These are phyloP conservation scores for Ormyrus nitidulus DNA, from an alignment of 2,888 invertebrate genomes.

Conservation along the genomic window DNA sequence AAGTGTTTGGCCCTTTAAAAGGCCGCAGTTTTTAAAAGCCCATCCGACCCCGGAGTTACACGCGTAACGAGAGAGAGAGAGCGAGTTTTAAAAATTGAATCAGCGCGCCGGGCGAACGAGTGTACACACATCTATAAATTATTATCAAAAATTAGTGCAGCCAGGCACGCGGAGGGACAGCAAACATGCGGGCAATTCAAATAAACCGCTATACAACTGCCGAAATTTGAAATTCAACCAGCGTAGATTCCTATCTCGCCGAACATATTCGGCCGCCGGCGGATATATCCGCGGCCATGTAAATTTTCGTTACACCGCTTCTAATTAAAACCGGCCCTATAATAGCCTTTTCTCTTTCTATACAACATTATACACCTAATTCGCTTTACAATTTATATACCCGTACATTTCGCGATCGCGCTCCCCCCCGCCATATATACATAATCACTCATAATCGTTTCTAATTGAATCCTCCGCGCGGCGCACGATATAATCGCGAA, in stretches of 20 bases:
- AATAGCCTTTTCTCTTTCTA: no score
- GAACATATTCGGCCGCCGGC: conserved; percentile 22
- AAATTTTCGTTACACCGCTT: conserved; percentile 46
- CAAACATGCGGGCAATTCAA: conserved; percentile 25
- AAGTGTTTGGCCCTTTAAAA: no score
- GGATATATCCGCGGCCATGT: conserved; percentile 17
- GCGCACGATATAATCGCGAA: conserved; percentile 18
- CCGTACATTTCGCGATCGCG: not conserved
- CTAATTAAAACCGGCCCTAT: conserved; percentile 45
- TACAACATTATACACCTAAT: no score
- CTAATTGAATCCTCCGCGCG: conserved; percentile 27
- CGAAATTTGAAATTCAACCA: conserved; percentile 50
- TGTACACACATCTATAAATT: conserved; percentile 16
- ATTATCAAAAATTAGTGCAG: conserved; percentile 41
- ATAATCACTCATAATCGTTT: conserved; percentile 39
- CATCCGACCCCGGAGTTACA: no score
- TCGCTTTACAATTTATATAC: not conserved
- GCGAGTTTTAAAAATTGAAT: not conserved
- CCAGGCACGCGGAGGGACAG: not conserved
- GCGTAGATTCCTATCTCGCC: conserved; percentile 34
- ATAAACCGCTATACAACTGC: conserved; percentile 20
- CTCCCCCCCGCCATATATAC: not conserved
- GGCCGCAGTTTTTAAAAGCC: no score
- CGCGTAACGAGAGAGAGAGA: no score
- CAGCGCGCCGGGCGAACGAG: not conserved